Base-by-base conservation (phyloP, 2,888 invertebrate species). In the Dasysyrphus tricinctus region DNA sequence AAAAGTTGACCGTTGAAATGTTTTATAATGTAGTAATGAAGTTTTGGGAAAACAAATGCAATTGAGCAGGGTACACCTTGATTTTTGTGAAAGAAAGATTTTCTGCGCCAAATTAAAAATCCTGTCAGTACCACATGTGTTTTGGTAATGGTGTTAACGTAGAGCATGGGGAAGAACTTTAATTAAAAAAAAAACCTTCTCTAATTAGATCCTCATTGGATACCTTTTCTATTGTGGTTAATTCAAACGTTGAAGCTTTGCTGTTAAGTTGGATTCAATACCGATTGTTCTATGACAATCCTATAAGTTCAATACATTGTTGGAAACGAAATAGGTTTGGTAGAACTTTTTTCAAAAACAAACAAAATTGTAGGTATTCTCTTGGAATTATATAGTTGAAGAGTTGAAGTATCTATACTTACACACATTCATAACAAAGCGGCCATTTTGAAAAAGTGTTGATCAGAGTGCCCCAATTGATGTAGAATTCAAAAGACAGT, bases 1-100 rank as follows among this genome's bases (percentile, higher is more conserved):
- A 61, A 61, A 61, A 61, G 61, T 61, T 61, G 24, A 61, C 39
- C 59, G 39, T 61, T 61, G 19, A 19, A 61, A 39, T 61, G 59
- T n/a, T n/a, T n/a, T 61, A 5, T 24, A 42, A 61, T 42, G 61
- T 14, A 61, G 24, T 57, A 61, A 42, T 39, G 61, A 61, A 61
- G 61, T 61, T 61, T 61, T 5, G 14, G 14, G 5, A 7, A 42
- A 59, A 42, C 24, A 42, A 61, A 24, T 61, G 39, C 39, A 61
- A n/a, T 61, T 14, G n/a, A 61, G 8, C 12, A 19, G 32, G 32
- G 5, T n/a, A 32, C 5, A 32, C 32, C 32, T 7, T 6, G 39
- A 24, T 32, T 19, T 59, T 4, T 49, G 11, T n/a, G 14, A 19
- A 47, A 8, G 9, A 47, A 16, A 11, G 6, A 19, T 16, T 39